Base-by-base conservation (phyloP, 1,140 invertebrate species). In the Luehdorfia chinensis region DNA sequence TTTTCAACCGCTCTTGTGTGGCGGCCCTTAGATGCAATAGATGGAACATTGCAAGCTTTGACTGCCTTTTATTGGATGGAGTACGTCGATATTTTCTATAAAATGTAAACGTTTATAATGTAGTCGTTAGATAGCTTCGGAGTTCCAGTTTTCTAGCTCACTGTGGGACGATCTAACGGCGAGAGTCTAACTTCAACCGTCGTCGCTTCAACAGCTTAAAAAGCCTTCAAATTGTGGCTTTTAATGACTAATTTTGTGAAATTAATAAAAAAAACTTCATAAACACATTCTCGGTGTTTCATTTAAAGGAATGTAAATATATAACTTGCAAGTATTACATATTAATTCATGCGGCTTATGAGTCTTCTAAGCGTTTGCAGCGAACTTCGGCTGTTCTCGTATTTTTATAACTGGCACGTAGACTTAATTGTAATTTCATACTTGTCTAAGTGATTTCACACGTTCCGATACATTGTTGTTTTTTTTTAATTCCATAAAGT, bases 161-260 rank as follows among this genome's bases (percentile, higher is more conserved):
- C 72, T 50, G 62, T 73, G 66, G 56, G 62, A 62, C 59, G 55
- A 50, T 54, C 59, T 55, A 57, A 70, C 50, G 58, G 62, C 66
- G 58, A 52, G 59, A 58, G 55, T 71, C 62, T 60, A 57, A 57
- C 63, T 67, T 57, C 48, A 60, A 71, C 61, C 59, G 75, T 68
- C 71, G 76, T 71, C 73, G 81, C 81, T 85, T 81, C 69, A 63
- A 83, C 76, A 83, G 81, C 81, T 83, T 85, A 74, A 83, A n/a
- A 83, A 85, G 78, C 78, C 78, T 83, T 83, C 66, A 74, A 59
- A 81, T 75, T 85, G 81, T 85, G 78, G 81, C 81, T 85, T 83
- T 85, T 83, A 85, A 83, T 79, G 62, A 80, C 73, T 79, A 84
- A 68, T 84, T 85, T 85, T 85, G 81, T 85, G 81, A 85, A 81